Percentiles rank a stretch among this genome's conserved stretches.
Evolutionary conservation across 2,888 invertebrate species (phyloP).

Genomic region (Acronicta leporina): DNA sequence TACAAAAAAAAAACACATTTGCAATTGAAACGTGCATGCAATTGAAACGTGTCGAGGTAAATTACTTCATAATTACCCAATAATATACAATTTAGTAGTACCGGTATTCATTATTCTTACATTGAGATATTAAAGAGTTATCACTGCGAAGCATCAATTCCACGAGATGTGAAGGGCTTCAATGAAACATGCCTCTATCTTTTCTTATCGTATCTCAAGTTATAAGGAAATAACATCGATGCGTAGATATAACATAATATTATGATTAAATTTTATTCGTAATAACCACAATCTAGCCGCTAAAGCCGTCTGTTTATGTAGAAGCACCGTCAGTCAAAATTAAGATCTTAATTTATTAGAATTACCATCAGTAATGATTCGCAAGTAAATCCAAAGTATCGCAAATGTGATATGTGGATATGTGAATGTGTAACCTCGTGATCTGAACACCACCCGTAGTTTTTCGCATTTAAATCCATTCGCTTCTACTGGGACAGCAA

Average conservation of each 20-base stretch:
- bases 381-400: slow-evolving; percentile 10
- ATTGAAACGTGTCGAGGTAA: slow-evolving; percentile 63
- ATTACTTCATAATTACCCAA: slow-evolving; percentile 53
- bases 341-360: slow-evolving; percentile 18
- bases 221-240: too few relatives aligned
- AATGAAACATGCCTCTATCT: too few relatives aligned
- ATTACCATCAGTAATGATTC: slow-evolving; percentile 15
- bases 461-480: too few relatives aligned
- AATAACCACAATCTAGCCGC: neutral
- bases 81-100: slow-evolving; percentile 34
- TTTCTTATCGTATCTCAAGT: too few relatives aligned
- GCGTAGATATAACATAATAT: too few relatives aligned
- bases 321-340: slow-evolving; percentile 6
- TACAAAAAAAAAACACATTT: too few relatives aligned
- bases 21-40: too few relatives aligned
- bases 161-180: too few relatives aligned
- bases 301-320: neutral
- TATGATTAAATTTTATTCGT: too few relatives aligned
- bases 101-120: slow-evolving; percentile 20
- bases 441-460: slow-evolving; percentile 9
- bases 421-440: slow-evolving; percentile 35
- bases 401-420: slow-evolving; percentile 35
- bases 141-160: too few relatives aligned
- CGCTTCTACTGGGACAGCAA: too few relatives aligned
- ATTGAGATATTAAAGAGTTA: neutral